Evolutionary conservation across 2,113 vertebrate genomes (phyloP), one percentile per base, ranked within the genome.

Genomic region (Pelusios castaneus): DNA sequence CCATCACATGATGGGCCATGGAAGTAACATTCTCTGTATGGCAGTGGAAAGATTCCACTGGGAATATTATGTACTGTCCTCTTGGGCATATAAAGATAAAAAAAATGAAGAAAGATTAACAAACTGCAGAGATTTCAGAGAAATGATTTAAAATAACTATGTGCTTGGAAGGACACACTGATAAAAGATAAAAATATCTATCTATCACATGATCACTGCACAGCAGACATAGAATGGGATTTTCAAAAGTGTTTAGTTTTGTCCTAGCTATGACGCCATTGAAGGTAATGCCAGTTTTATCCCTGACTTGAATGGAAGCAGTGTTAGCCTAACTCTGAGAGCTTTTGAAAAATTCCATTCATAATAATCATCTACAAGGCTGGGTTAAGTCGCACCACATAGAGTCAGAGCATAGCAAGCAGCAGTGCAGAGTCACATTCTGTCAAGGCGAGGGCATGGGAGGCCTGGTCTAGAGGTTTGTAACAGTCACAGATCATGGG

Each of bases 251-350:
- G 34, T 27, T 79, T 17, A 49, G 43, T 38, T 5, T 5, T 29
- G 41, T 6, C 43, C 21, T 43, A 13, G 58, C 24, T 29, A 34
- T 43, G 2, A 82, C 87, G 94, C 82, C 27, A 2, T 5, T 78
- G 0, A 0, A 80, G 10, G 8, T 2, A n/a, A 19, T 27, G 6
- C 5, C 3, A 93, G 52, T 87, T 56, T 4, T 8, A 16, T 77
- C 41, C 80, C 14, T 54, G 0, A 5, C 34, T 12, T 27, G 5
- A 19, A 77, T 45, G 3, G 78, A 38, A 31, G 9, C 38, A 81
- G 14, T 43, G 25, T 17, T 19, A 81, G 78, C 31, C 60, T 89
- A 82, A 14, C 34, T 31, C 19, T 49, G 1, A 3, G 14, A 67
- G 2, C 8, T 56, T 10, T 1, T 16, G 41, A n/a, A 70, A 54